Percentiles rank a stretch among this genome's conserved stretches.
Evolutionary conservation across 2,888 invertebrate genomes (phyloP).

Genomic region (Thelaira solivaga): DNA sequence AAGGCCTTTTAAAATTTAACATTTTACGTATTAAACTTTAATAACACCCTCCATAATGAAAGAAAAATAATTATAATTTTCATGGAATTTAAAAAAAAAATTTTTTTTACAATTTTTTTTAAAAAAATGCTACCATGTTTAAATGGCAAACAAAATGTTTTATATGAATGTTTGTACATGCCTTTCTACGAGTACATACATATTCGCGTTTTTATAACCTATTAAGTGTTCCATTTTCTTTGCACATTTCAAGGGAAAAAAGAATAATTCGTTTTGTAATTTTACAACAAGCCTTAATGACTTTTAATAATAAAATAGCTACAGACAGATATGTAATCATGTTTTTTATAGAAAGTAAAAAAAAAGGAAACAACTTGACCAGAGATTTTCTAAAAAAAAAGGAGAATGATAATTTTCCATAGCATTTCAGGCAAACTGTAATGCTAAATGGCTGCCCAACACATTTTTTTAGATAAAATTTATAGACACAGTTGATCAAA

Average conservation of each 20-base stretch:
- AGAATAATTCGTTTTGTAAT: constrained; percentile 23
- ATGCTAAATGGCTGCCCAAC: no score
- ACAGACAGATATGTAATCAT: not conserved
- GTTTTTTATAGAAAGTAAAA: not conserved
- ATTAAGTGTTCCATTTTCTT: not conserved
- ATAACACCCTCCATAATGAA: not conserved
- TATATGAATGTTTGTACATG: not conserved
- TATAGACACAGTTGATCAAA: no score
- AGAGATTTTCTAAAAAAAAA: not conserved
- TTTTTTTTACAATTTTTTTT: not conserved
- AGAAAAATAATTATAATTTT: not conserved
- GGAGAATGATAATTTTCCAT: no score
- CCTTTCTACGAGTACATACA: not conserved
- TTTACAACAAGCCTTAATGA: constrained; percentile 42
- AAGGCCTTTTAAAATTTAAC: no score
- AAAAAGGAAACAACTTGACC: not conserved
- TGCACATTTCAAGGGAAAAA: constrained; percentile 7
- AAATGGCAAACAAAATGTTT: not conserved
- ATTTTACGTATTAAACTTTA: constrained; percentile 2
- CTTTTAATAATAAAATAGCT: constrained; percentile 11
- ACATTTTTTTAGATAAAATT: no score
- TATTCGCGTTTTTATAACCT: constrained; percentile 29
- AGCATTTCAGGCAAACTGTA: no score
- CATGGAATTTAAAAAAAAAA: no score
- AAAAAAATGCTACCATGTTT: not conserved